Percentiles rank a stretch among this genome's conserved stretches.
Evolutionary conservation across 2,113 vertebrate genomes (phyloP).

Genomic region (Oostethus manadensis): DNA sequence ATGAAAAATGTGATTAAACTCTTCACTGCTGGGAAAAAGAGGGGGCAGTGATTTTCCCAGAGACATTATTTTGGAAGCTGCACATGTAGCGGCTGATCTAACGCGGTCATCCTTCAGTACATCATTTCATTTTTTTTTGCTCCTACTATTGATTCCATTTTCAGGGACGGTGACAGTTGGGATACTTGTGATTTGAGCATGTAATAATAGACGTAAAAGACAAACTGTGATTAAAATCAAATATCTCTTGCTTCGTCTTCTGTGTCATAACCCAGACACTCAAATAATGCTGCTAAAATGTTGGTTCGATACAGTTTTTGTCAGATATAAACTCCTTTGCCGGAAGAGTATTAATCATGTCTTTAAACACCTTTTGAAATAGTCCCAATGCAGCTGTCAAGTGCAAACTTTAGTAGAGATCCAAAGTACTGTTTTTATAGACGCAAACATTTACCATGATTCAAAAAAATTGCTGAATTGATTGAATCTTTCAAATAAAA

Average conservation of each 20-base stretch:
- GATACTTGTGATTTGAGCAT: not conserved
- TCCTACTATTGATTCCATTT: constrained; percentile 12
- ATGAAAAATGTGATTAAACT: constrained; percentile 73
- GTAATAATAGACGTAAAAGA: not conserved
- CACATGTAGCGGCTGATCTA: constrained; percentile 31
- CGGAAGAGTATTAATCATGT: not conserved
- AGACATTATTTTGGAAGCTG: constrained; percentile 56
- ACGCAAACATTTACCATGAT: no score
- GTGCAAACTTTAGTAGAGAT: no score
- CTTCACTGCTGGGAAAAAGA: constrained; percentile 30
- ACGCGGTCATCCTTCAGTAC: constrained; percentile 12
- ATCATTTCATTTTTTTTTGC: constrained; percentile 11
- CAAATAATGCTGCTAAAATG: not conserved
- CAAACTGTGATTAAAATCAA: not conserved
- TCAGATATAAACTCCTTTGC: not conserved
- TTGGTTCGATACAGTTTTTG: constrained; percentile 3
- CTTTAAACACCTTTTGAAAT: not conserved
- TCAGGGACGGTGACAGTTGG: not conserved
- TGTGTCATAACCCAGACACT: not conserved
- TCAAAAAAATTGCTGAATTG: no score
- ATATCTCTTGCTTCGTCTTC: not conserved
- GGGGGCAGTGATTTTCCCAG: constrained; percentile 44
- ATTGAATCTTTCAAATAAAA: no score
- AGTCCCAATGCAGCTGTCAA: not conserved
- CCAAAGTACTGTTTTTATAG: no score